Conservation (phyloP, 1,140 invertebrate genomes). For the Pseudobourletiella spinata region DNA sequence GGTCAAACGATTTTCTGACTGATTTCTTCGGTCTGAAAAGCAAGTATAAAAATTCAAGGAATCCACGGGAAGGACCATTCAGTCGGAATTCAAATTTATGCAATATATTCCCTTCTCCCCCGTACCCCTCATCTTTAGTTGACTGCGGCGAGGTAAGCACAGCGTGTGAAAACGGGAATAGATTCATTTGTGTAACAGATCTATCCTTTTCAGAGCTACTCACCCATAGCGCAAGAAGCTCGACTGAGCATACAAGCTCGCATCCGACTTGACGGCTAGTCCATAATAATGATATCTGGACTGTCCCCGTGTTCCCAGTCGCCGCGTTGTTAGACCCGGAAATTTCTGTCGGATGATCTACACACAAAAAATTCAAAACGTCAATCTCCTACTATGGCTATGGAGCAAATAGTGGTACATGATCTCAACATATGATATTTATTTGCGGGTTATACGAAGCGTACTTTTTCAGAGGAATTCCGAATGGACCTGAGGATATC, state of each 20-base stretch:
- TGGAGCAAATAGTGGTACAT: not conserved
- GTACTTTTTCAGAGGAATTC: not conserved
- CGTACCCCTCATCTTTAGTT: no score
- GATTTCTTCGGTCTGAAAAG: no score
- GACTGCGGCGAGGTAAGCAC: no score
- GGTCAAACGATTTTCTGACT: no score
- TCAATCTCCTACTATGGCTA: not conserved
- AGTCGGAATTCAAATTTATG: no score
- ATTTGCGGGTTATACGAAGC: not conserved
- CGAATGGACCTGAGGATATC: not conserved
- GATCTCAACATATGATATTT: not conserved
- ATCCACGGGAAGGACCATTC: no score
- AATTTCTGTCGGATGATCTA: conserved; percentile 52
- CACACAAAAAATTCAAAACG: conserved; percentile 7
- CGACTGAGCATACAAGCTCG: not conserved
- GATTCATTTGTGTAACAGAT: no score
- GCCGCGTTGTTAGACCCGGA: conserved; percentile 47
- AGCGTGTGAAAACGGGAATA: no score
- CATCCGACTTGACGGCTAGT: conserved; percentile 41
- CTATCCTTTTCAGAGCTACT: not conserved
- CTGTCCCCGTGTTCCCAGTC: conserved; percentile 50
- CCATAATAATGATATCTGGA: conserved; percentile 53
- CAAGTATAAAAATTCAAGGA: no score
- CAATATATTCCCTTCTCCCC: no score
- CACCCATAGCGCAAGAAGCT: not conserved